A percentile compares a stretch with the other conserved stretches of the same genome.
Conservation (phyloP, 2,113 vertebrate genomes). For the Melanotaenia duboulayi region DNA sequence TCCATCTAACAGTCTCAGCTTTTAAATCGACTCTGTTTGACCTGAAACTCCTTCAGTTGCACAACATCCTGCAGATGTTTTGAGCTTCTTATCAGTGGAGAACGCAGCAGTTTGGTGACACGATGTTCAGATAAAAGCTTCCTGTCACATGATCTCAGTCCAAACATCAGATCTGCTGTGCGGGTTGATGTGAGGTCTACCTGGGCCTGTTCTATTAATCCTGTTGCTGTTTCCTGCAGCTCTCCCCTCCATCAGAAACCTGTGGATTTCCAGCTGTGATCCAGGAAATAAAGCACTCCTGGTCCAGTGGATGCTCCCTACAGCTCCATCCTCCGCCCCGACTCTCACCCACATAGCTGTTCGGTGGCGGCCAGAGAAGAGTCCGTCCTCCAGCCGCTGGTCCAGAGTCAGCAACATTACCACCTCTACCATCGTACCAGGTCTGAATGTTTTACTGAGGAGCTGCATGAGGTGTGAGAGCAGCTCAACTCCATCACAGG, state of each 20-base stretch:
- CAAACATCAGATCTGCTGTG: too few species aligned
- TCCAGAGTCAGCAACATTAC: conserved; percentile 17
- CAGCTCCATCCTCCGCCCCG: not conserved
- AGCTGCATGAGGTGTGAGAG: too few species aligned
- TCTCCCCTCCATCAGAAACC: conserved; percentile 38
- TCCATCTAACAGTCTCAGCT: too few species aligned
- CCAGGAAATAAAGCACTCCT: conserved; percentile 12
- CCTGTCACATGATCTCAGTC: not conserved
- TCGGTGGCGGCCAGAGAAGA: conserved; percentile 39
- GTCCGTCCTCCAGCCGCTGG: conserved; percentile 26
- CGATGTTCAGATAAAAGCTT: conserved; percentile 24
- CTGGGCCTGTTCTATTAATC: too few species aligned
- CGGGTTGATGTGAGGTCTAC: too few species aligned
- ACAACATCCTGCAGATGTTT: conserved; percentile 22
- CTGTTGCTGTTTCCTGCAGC: conserved; percentile 23
- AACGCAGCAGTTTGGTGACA: not conserved
- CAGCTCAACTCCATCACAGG: too few species aligned
- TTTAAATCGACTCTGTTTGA: too few species aligned
- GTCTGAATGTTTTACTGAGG: conserved; percentile 31
- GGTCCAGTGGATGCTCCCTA: conserved; percentile 56
- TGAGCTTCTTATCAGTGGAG: not conserved
- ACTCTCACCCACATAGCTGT: conserved; percentile 53
- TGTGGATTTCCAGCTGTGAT: conserved; percentile 62
- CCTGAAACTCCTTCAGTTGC: not conserved
- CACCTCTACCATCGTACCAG: conserved; percentile 46